Conservation (phyloP, 2,113 vertebrate species). For the Onychostoma macrolepis region DNA sequence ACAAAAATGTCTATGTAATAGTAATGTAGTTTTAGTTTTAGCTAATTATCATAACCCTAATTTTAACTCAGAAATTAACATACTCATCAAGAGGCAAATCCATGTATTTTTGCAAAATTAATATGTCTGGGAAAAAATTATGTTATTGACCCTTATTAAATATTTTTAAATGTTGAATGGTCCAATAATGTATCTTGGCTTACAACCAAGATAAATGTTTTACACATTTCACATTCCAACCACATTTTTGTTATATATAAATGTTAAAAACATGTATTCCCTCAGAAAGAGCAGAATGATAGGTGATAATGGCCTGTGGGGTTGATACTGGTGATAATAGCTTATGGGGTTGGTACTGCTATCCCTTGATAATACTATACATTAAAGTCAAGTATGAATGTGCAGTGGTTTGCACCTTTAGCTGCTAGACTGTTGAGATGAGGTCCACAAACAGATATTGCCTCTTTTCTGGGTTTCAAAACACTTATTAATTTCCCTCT, state of each 20-base stretch:
- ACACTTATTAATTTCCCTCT: slow-evolving; percentile 2
- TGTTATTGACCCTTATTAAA: not conserved
- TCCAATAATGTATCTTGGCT: not conserved
- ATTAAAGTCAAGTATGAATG: slow-evolving; percentile 38
- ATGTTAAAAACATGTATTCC: slow-evolving; percentile 34
- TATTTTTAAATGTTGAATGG: not conserved
- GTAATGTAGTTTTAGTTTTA: too few species aligned
- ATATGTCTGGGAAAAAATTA: not conserved
- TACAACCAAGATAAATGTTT: slow-evolving; percentile 5
- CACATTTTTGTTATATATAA: not conserved
- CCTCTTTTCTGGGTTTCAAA: not conserved
- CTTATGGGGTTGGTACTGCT: slow-evolving; percentile 31
- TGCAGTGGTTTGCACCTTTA: slow-evolving; percentile 30
- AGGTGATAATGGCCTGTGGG: slow-evolving; percentile 45
- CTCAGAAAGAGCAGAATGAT: slow-evolving; percentile 18
- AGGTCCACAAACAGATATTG: slow-evolving; percentile 21
- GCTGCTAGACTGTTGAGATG: slow-evolving; percentile 4
- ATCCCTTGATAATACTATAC: slow-evolving; percentile 20
- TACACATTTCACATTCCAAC: not conserved
- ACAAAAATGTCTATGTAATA: too few species aligned
- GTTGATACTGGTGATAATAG: slow-evolving; percentile 44
- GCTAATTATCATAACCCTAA: too few species aligned
- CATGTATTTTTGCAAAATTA: not conserved
- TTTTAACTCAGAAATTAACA: not conserved
- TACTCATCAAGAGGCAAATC: not conserved